These are phyloP conservation scores for Protobothrops flavoviridis DNA, from an alignment of 2,113 vertebrate genomes.

Conservation along the genomic window DNA sequence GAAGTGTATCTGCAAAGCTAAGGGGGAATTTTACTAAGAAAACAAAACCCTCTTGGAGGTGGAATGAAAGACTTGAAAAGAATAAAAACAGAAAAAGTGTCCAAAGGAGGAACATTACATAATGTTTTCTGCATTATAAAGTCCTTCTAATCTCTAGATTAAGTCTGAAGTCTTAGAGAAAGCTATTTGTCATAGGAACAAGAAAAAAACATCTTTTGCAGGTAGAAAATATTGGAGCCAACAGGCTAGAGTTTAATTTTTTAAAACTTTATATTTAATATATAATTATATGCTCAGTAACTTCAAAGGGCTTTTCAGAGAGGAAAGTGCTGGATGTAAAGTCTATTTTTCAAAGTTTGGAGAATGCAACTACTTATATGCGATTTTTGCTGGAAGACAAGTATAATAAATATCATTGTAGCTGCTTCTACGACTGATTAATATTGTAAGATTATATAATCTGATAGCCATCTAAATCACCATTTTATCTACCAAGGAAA, in stretches of 20 bases:
- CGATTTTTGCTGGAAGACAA: not conserved
- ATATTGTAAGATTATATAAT: not conserved
- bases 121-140: not conserved
- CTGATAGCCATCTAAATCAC: not conserved
- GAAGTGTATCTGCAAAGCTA: constrained; percentile 49
- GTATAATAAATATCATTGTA: not conserved
- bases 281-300: not conserved
- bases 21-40: constrained; percentile 62
- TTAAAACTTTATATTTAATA: not conserved
- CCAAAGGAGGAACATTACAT: constrained; percentile 22
- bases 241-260: not conserved
- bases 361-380: constrained; percentile 26
- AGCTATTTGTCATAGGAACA: not conserved
- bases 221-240: accelerated
- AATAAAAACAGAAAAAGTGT: constrained; percentile 42
- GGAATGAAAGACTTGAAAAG: constrained; percentile 55
- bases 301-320: not conserved
- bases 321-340: not conserved
- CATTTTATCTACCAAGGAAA: not conserved
- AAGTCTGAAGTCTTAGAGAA: not conserved
- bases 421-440: not conserved
- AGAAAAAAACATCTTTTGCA: not conserved
- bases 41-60: constrained; percentile 12
- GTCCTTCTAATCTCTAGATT: constrained; percentile 22
- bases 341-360: not conserved